A percentile compares a stretch with the other conserved stretches of the same genome.
Evolutionary conservation across 35 echinoderm and acorn worm genomes (phyloP).

Genomic region (Holothuria glaberrima): DNA sequence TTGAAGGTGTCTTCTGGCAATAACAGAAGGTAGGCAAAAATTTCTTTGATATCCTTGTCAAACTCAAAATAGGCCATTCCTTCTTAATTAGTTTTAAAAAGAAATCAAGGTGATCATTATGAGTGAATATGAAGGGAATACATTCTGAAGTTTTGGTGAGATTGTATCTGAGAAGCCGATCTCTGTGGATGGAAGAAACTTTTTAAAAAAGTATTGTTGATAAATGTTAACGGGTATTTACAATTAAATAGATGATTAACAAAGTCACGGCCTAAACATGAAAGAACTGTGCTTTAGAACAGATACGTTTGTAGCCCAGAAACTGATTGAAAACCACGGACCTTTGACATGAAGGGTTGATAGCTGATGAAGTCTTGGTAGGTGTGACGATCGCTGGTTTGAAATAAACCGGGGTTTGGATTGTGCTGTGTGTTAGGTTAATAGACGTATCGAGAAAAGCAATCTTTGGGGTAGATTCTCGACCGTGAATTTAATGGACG

Average conservation of each 20-base stretch:
- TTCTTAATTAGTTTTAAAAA: neutral
- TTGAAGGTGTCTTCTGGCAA: neutral
- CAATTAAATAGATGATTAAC: neutral
- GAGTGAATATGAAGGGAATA: neutral
- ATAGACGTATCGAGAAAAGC: neutral
- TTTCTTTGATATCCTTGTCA: neutral
- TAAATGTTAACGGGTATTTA: neutral
- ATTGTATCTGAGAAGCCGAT: slow-evolving; percentile 1
- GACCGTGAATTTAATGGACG: neutral
- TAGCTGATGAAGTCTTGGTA: neutral
- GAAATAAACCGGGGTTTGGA: neutral
- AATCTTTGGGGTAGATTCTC: neutral
- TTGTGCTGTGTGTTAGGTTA: neutral
- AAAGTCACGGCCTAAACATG: neutral
- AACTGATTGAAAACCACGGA: neutral
- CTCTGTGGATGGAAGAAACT: neutral
- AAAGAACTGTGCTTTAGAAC: neutral
- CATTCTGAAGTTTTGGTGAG: neutral
- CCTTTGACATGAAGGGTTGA: neutral
- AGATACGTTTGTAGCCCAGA: neutral
- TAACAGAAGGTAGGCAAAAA: neutral
- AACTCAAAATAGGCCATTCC: neutral
- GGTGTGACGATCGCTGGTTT: neutral
- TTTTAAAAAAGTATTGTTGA: neutral
- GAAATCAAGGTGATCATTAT: neutral